Conservation (phyloP, 2,797 vertebrate species). For the Pampus argenteus region DNA sequence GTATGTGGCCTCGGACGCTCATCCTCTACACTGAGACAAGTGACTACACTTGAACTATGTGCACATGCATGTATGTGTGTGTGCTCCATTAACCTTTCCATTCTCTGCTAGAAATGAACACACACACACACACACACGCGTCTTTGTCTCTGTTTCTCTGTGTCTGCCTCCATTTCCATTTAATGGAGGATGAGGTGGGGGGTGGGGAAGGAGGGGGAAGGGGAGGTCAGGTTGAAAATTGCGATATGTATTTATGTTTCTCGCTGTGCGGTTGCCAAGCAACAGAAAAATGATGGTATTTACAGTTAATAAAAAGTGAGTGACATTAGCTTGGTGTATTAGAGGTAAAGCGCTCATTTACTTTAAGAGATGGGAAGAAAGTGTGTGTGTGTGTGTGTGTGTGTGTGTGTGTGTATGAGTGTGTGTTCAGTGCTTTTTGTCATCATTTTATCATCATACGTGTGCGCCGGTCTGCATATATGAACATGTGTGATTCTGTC, state of each 20-base stretch:
- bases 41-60: slow-evolving; percentile 52
- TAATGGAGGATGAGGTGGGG: slow-evolving; percentile 38
- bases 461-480: too few relatives aligned
- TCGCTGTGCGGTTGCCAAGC: slow-evolving; percentile 87
- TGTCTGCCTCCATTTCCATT: slow-evolving; percentile 55
- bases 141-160: slow-evolving; percentile 62
- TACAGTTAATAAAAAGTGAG: slow-evolving; percentile 91
- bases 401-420: slow-evolving; percentile 14
- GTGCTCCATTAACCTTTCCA: slow-evolving; percentile 27
- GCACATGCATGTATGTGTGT: slow-evolving; percentile 17
- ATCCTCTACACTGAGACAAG: slow-evolving; percentile 42
- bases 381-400: slow-evolving; percentile 26
- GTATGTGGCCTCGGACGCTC: slow-evolving; percentile 34
- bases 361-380: slow-evolving; percentile 70
- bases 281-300: slow-evolving; percentile 89
- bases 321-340: slow-evolving; percentile 85
- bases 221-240: slow-evolving; percentile 61
- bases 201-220: not conserved
- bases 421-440: not conserved
- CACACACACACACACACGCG: slow-evolving; percentile 16
- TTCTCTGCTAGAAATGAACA: slow-evolving; percentile 19
- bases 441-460: too few relatives aligned
- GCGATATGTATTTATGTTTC: slow-evolving; percentile 78
- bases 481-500: not conserved
- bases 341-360: slow-evolving; percentile 75